Base-by-base conservation (phyloP, 2,888 invertebrate species). In the Monochamus alternatus region DNA sequence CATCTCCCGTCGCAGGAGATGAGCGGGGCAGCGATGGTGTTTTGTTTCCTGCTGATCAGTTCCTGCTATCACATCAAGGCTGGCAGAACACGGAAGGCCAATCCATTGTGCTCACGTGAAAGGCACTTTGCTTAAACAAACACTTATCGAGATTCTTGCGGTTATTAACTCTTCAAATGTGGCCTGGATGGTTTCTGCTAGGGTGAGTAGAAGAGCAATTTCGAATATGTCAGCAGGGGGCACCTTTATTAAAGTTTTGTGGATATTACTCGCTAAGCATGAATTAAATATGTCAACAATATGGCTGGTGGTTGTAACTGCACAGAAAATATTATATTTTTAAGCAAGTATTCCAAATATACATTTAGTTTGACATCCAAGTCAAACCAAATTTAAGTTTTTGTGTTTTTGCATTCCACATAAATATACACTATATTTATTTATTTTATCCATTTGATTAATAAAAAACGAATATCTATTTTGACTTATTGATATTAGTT, bases 71-170 rank as follows among this genome's bases (percentile, higher is more conserved):
- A 38, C 69, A 65, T 60, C 68, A 58, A 52, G 47, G 71, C 68
- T 30, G n/a, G 69, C 69, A 60, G 32, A 78, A 76, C 78, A 76
- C 75, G 77, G 72, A 77, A 76, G 79, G 67, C 80, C 79, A 77
- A 76, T 79, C 75, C 77, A 78, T 81, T 80, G 80, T 77, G 76
- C 76, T 75, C 75, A 74, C 63, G 78, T 67, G 74, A 80, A 81
- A 80, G 76, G 81, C 81, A 80, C 81, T 82, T 76, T 73, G 77
- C 80, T 77, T 81, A 80, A 80, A 75, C 79, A 84, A 84, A 84
- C 84, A 84, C 84, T 84, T 80, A 77, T 78, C 74, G 80, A 78
- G 83, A 83, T 82, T 83, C 82, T 83, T 83, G 84, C 80, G 84
- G 84, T 83, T 83, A 84, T 84, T 84, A 84, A 81, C 81, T 83